These are phyloP conservation scores for Podilymbus podiceps DNA, from an alignment of 2,113 vertebrate genomes.

Conservation along the genomic window DNA sequence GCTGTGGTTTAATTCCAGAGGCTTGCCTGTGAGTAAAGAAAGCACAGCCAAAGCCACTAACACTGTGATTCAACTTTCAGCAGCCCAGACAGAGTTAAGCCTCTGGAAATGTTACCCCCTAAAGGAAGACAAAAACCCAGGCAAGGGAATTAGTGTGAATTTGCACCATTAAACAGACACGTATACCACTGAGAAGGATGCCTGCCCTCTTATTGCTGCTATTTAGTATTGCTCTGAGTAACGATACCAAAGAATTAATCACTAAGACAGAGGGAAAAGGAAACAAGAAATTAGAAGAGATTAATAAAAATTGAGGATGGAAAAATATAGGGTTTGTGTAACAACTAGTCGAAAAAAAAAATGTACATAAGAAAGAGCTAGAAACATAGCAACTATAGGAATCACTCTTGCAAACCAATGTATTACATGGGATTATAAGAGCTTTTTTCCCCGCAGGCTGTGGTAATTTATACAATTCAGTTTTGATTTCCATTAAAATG, in stretches of 20 bases:
- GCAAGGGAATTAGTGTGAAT: constrained; percentile 27
- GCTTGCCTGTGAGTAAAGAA: constrained; percentile 3
- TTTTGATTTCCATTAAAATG: constrained; percentile 50
- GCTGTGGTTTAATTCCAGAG: constrained; percentile 14
- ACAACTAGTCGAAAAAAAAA: background rate
- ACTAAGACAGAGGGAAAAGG: background rate
- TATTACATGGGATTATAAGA: background rate
- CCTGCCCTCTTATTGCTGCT: background rate
- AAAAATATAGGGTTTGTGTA: background rate
- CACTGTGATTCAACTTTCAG: constrained; percentile 42
- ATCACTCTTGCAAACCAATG: background rate
- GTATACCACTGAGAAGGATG: background rate
- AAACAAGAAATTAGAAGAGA: background rate
- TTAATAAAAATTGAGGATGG: background rate
- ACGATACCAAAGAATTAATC: background rate
- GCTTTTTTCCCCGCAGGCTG: background rate
- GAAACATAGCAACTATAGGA: background rate
- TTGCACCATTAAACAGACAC: constrained; percentile 23
- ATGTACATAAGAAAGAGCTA: background rate
- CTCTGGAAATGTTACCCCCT: constrained; percentile 25
- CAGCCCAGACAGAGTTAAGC: constrained; percentile 46
- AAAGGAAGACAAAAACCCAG: constrained; percentile 62
- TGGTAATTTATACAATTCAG: background rate
- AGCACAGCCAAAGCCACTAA: background rate
- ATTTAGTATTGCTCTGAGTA: background rate